Percentiles rank a stretch among this genome's conserved stretches.
These are phyloP conservation scores for Thera obeliscata DNA, from an alignment of 2,888 invertebrate species.

Conservation along the genomic window DNA sequence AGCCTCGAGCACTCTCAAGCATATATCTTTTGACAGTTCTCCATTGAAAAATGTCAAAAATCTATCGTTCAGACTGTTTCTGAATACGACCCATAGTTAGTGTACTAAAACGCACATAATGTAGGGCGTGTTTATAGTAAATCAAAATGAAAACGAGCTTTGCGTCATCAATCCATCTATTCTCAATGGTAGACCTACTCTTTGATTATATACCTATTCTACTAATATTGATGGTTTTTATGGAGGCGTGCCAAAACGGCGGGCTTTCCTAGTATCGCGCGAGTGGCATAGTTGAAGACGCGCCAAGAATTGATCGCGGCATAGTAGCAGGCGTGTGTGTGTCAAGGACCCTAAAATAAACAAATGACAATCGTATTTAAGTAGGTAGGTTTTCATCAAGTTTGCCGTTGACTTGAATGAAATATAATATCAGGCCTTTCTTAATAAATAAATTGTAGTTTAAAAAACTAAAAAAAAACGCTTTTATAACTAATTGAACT, in stretches of 20 bases:
- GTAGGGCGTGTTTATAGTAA: neutral
- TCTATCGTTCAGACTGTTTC: too few species aligned
- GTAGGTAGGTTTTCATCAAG: neutral
- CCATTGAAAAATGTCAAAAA: too few species aligned
- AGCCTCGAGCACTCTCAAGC: too few species aligned
- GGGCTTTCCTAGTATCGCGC: slow-evolving; percentile 53
- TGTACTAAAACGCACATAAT: neutral
- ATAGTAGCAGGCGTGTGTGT: slow-evolving; percentile 11
- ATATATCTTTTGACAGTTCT: too few species aligned
- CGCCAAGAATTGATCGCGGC: slow-evolving; percentile 42
- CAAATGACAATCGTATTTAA: neutral
- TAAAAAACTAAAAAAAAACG: too few species aligned
- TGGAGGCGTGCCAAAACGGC: slow-evolving; percentile 34
- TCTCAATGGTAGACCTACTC: neutral
- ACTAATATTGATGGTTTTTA: slow-evolving; percentile 24
- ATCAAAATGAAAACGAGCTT: neutral
- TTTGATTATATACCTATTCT: neutral
- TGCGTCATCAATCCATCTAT: neutral
- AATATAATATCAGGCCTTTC: neutral
- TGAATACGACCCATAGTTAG: too few species aligned
- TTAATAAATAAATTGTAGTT: too few species aligned
- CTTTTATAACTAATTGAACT: too few species aligned
- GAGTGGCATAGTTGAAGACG: slow-evolving; percentile 40
- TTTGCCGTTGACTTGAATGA: neutral
- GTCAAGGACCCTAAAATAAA: slow-evolving; percentile 18